phyloP scores from a whole-genome alignment of 1,140 invertebrate species.

The Melitaea cinxia region DNA sequence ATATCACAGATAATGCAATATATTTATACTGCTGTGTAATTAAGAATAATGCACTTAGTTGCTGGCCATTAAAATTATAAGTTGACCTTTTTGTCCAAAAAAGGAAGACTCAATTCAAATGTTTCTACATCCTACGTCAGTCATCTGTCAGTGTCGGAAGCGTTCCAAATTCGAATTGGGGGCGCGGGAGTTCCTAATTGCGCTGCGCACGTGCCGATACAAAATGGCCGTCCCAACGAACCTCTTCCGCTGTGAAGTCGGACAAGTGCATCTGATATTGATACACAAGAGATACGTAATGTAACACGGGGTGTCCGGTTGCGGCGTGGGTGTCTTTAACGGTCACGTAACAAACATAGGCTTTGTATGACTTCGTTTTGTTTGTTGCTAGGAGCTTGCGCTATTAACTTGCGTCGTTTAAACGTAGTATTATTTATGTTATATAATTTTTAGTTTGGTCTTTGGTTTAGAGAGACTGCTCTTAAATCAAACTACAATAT shows the following conservation, averaged over 20 bases:
- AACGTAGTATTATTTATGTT: no score
- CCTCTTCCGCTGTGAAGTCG: constrained; percentile 27
- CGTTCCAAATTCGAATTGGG: constrained; percentile 13
- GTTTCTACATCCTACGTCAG: constrained; percentile 18
- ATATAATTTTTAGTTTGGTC: no score
- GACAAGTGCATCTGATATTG: constrained; percentile 29
- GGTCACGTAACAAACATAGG: background rate
- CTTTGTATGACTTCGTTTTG: background rate
- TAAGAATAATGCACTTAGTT: background rate
- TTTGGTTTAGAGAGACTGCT: no score
- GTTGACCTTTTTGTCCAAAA: constrained; percentile 15
- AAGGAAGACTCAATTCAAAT: constrained; percentile 29
- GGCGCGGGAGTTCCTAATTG: constrained; percentile 10
- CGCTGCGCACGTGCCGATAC: constrained; percentile 40
- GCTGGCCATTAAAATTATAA: background rate
- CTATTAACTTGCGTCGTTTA: no score
- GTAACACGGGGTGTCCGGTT: constrained; percentile 6
- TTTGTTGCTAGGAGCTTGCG: no score
- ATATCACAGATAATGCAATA: no score
- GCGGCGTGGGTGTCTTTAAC: constrained; percentile 3
- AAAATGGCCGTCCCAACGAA: constrained; percentile 37
- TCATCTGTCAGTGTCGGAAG: constrained; percentile 14
- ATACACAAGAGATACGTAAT: constrained; percentile 19
- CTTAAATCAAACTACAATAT: no score
- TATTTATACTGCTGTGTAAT: no score